Conservation (phyloP, 2,888 invertebrate species). For the Cerastis leucographa region DNA sequence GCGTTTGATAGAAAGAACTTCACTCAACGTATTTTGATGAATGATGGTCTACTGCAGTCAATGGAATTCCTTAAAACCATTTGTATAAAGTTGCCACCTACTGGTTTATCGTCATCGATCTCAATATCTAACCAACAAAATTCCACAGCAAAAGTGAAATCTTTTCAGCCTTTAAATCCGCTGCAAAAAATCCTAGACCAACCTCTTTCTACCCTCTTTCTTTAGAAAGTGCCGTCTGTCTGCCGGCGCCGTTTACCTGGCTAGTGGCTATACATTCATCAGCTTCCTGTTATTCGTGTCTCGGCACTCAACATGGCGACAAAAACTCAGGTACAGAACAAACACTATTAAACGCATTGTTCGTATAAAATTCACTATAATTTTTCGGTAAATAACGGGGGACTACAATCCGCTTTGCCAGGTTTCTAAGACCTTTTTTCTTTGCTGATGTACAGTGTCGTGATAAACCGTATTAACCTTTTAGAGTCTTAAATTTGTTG, state of each 20-base stretch:
- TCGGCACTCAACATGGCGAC: constrained; percentile 51
- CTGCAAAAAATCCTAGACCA: constrained; percentile 44
- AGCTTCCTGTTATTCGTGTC: constrained; percentile 74
- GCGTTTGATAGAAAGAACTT: constrained; percentile 16
- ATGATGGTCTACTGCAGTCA: not conserved
- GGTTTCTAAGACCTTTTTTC: constrained; percentile 22
- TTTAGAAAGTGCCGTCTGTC: constrained; percentile 60
- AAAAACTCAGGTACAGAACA: constrained; percentile 76
- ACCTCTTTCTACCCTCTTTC: constrained; percentile 63
- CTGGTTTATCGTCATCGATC: not conserved
- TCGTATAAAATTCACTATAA: constrained; percentile 67
- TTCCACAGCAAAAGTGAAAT: constrained; percentile 19
- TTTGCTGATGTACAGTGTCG: constrained; percentile 6
- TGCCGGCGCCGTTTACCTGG: constrained; percentile 69
- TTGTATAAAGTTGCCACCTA: not conserved
- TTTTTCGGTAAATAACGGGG: constrained; percentile 73
- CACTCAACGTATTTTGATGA: not conserved
- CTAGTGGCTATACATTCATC: constrained; percentile 68
- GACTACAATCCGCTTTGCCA: constrained; percentile 43
- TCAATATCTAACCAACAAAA: not conserved
- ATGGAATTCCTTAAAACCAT: not conserved
- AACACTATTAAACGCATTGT: constrained; percentile 70
- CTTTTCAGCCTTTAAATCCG: not conserved
- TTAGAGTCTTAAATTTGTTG: not conserved
- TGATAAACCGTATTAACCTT: constrained; percentile 3